These are phyloP conservation scores for Corydoras sp. DNA, from an alignment of 2,113 vertebrate genomes.

Conservation along the genomic window DNA sequence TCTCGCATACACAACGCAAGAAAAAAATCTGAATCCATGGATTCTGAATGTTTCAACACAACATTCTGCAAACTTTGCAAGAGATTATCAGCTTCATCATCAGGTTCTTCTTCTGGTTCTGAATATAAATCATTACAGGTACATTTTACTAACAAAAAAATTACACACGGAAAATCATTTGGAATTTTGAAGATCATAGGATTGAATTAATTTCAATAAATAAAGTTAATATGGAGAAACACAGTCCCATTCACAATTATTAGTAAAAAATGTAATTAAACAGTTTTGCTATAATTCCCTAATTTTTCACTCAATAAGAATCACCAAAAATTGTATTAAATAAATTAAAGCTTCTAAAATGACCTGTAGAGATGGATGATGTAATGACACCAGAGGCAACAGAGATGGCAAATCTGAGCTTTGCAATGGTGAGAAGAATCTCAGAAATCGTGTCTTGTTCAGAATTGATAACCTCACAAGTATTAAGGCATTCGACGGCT, in stretches of 20 bases:
- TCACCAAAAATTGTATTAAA: not conserved
- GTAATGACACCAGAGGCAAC: constrained; percentile 27
- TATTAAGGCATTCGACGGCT: constrained; percentile 30
- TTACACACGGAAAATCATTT: too few relatives aligned
- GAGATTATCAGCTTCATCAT: constrained; percentile 10
- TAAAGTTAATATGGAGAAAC: too few relatives aligned
- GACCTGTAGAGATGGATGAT: constrained; percentile 17
- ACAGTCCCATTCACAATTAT: too few relatives aligned
- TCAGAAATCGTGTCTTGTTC: constrained; percentile 13
- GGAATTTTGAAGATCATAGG: too few relatives aligned
- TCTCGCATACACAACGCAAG: constrained; percentile 22
- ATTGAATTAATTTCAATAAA: too few relatives aligned
- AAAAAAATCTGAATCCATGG: constrained; percentile 37
- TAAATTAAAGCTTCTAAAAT: not conserved
- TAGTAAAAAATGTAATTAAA: too few relatives aligned
- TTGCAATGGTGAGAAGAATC: constrained; percentile 31
- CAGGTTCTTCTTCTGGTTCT: not conserved
- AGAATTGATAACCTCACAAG: not conserved
- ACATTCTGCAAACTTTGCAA: constrained; percentile 19
- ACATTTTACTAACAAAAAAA: not conserved
- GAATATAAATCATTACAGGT: not conserved
- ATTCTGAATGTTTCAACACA: constrained; percentile 10
- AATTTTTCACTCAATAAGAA: too few relatives aligned
- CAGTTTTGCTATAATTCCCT: too few relatives aligned
- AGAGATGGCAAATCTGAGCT: constrained; percentile 32